Base-by-base conservation (phyloP, 2,888 invertebrate genomes). In the Arctia plantaginis region DNA sequence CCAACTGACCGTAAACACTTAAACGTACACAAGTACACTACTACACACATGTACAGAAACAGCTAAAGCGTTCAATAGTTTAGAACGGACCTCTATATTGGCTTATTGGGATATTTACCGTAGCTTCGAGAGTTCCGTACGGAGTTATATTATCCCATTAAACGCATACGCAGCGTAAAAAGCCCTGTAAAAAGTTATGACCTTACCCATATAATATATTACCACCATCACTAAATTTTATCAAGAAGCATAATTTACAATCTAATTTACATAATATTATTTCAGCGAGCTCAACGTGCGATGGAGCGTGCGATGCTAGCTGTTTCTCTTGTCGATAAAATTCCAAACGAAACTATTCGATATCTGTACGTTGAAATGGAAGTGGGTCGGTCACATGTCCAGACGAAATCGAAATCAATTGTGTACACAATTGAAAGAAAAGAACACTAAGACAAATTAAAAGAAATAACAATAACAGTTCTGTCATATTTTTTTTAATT, bases 1-100 rank as follows among this genome's bases (percentile, higher is more conserved):
- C 85, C 74, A 75, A 72, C 78, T n/a, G 82, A 81, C 83, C 80
- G 81, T 85, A 87, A 87, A 85, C 83, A 84, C 84, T 86, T 85
- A 82, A 83, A 74, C 77, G 74, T 80, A 80, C 78, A 76, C 74
- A 86, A 80, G 71, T 83, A 79, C 77, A 78, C 70, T 35, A 67
- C 59, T 75, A 27, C 77, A 77, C 30, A 78, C 72, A 79, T 77
- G 74, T 74, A 80, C 72, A 85, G 51, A n/a, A n/a, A 66, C 47
- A 85, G 55, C 68, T 69, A 65, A 62, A 69, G 55, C 75, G 77
- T 68, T 80, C 75, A 77, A 80, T 85, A 84, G 84, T 82, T 84
- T 80, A 86, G 79, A 82, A 70, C 71, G 77, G 78, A 82, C 77
- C 77, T 71, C 77, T 79, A 80, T 76, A 74, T 71, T 68, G 77